Base-by-base conservation (phyloP, 2,113 vertebrate species). In the Agelaius phoeniceus region DNA sequence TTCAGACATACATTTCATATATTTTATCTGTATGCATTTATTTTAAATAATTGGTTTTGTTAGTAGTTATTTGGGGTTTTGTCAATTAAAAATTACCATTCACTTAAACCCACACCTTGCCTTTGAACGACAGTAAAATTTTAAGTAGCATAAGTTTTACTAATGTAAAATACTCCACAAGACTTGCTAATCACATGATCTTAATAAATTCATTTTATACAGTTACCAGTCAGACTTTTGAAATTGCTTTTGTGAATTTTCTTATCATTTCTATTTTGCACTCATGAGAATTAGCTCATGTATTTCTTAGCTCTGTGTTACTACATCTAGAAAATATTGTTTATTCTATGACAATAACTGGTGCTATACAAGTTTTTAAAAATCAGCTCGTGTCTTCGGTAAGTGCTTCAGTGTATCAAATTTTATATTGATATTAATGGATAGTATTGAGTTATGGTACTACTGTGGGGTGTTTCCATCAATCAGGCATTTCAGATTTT, bases 191-290 rank as follows among this genome's bases (percentile, higher is more conserved):
- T 84, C 39, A 59, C 17, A 13, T 73, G 16, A 85, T 55, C 65
- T 87, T 77, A 96, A 76, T 95, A 91, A 91, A 96, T 63, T 18
- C 4, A 68, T 93, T 93, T 96, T 89, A 59, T 88, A 71, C 35
- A 83, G 15, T 69, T 96, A 52, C 24, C 27, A 54, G 10, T 71
- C 52, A 84, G 51, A 83, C 33, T 77, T 22, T 48, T 83, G 72
- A 93, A 74, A 69, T 62, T 77, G 27, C 16, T 83, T 96, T 77
- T 84, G 13, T 66, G 21, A 30, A 31, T 86, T 91, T 87, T 82
- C 18, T 66, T 66, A 31, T 24, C 3, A 55, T 76, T 91, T 84
- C 2, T 68, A 55, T 82, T 76, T 85, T 94, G 33, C 59, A 48
- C 11, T 72, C 15, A 16, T 26, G 12, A 52, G 65, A 79, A 61